Evolutionary conservation across 2,113 vertebrate species (phyloP).

Genomic region (Oriolus oriolus): DNA sequence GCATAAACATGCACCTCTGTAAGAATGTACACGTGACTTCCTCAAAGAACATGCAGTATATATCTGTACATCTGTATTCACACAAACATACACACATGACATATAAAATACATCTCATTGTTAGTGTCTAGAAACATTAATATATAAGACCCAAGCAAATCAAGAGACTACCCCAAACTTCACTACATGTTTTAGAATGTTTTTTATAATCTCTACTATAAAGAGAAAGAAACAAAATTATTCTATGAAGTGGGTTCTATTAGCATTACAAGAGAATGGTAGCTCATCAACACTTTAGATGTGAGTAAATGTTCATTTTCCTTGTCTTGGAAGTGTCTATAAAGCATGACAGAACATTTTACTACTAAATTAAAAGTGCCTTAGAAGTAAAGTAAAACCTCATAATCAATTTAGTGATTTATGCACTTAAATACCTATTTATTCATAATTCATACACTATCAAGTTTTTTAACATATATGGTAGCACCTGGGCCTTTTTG

Average conservation of each 20-base stretch:
- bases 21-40: accelerated
- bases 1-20: accelerated
- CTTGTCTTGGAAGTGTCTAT: background rate
- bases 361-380: constrained; percentile 1
- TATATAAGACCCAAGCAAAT: background rate
- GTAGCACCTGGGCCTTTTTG: background rate
- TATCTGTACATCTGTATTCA: background rate
- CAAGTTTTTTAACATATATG: background rate
- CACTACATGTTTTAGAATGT: background rate
- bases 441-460: constrained; percentile 13
- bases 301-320: constrained; percentile 5
- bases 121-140: background rate
- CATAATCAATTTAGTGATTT: constrained; percentile 25
- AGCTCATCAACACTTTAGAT: background rate
- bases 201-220: background rate
- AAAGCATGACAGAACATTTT: constrained; percentile 34
- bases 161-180: background rate
- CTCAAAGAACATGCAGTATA: background rate
- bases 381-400: constrained; percentile 17
- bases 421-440: constrained; percentile 35
- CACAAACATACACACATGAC: background rate
- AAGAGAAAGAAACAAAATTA: background rate
- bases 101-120: background rate
- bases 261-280: background rate
- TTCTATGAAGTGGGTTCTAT: background rate